phyloP scores from a whole-genome alignment of 2,888 invertebrate genomes.

The Erebia aethiops region DNA sequence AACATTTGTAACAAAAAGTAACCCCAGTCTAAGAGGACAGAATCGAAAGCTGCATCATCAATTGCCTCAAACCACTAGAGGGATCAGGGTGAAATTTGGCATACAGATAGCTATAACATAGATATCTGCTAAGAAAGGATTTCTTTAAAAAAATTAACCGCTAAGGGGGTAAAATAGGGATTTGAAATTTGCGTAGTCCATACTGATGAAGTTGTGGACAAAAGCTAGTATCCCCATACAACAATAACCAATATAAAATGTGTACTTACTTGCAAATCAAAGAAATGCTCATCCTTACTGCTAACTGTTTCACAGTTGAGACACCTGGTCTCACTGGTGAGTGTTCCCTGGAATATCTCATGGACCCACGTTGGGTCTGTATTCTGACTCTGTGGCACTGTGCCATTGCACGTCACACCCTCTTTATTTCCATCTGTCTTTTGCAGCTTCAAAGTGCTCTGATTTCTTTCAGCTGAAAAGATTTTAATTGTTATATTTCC shows the following conservation, averaged over 20 bases:
- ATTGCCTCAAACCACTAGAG: no score
- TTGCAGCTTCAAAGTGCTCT: conserved; percentile 85
- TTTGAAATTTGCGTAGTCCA: not conserved
- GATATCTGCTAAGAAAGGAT: no score
- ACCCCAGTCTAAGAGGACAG: no score
- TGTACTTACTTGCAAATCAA: conserved; percentile 91
- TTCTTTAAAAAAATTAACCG: no score
- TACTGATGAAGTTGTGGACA: not conserved
- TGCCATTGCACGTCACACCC: conserved; percentile 70
- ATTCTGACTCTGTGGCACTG: conserved; percentile 76
- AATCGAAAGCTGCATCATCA: no score
- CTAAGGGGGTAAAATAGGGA: no score
- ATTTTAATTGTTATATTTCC: not conserved
- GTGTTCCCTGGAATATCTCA: conserved; percentile 99
- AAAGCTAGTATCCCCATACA: no score
- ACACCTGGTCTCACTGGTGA: conserved; percentile 99
- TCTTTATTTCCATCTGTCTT: conserved; percentile 74
- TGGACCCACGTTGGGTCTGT: conserved; percentile 99
- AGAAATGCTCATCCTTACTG: conserved; percentile 99
- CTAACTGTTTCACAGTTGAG: conserved; percentile 99
- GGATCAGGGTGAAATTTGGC: no score
- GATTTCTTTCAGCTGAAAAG: conserved; percentile 88
- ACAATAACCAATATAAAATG: no score
- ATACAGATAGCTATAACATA: no score
- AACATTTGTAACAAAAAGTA: no score